Evolutionary conservation across 2,797 vertebrate species (phyloP).

Genomic region (Picus viridis): DNA sequence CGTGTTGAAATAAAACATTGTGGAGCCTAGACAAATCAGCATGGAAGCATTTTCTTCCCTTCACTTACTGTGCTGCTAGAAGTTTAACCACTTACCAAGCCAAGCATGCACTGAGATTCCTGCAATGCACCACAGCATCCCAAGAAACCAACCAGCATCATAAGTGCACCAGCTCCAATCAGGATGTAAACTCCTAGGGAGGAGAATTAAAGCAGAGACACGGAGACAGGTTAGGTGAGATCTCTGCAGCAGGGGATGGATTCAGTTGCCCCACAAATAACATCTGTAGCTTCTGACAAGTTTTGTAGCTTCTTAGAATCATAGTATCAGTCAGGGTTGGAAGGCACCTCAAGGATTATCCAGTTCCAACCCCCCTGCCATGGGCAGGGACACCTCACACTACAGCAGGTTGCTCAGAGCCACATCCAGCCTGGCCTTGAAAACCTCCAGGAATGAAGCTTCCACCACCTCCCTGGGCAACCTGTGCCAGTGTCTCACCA

Average conservation of each 20-base stretch:
- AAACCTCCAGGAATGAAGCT: too few relatives aligned
- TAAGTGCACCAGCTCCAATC: slow-evolving; percentile 92
- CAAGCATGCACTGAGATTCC: slow-evolving; percentile 97
- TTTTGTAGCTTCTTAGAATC: not conserved
- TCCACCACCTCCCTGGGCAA: too few relatives aligned
- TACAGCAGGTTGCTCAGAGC: too few relatives aligned
- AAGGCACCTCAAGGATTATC: too few relatives aligned
- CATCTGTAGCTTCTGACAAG: not conserved
- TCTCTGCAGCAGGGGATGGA: not conserved
- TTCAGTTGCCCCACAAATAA: not conserved
- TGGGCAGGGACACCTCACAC: too few relatives aligned
- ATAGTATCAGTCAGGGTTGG: too few relatives aligned
- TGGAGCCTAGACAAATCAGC: not conserved
- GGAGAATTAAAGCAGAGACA: not conserved
- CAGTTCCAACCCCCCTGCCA: too few relatives aligned
- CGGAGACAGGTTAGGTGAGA: not conserved
- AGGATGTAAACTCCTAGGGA: slow-evolving; percentile 91
- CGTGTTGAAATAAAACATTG: not conserved
- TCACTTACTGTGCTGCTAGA: not conserved
- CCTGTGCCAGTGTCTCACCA: too few relatives aligned
- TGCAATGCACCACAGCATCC: slow-evolving; percentile 97
- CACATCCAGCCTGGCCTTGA: too few relatives aligned
- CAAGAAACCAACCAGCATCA: slow-evolving; percentile 98
- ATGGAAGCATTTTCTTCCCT: not conserved
- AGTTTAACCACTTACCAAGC: slow-evolving; percentile 83